phyloP scores from a whole-genome alignment of 1,140 invertebrate genomes.

The Ridgeia piscesae region DNA sequence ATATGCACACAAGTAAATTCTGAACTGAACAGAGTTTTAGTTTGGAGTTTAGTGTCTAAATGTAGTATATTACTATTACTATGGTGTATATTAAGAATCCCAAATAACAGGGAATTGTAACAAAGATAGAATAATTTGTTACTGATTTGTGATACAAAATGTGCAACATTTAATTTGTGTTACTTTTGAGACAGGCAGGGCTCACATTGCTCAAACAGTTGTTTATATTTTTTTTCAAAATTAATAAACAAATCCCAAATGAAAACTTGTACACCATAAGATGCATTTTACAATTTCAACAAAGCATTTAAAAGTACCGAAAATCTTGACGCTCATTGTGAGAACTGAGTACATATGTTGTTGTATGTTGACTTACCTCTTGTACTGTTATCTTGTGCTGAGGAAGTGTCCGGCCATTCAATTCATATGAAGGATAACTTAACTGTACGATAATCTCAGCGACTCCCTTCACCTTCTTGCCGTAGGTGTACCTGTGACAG shows the following conservation, averaged over 20 bases:
- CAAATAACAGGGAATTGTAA: no score
- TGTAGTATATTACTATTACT: no score
- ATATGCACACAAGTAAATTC: no score
- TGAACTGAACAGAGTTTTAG: no score
- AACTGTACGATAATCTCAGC: constrained; percentile 43
- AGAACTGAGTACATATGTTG: background rate
- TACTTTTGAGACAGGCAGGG: background rate
- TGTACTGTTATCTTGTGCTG: background rate
- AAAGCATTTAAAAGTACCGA: no score
- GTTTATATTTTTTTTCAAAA: background rate
- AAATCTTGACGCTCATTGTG: no score
- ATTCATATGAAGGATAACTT: constrained; percentile 34
- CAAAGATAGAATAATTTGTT: no score
- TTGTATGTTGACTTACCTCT: background rate
- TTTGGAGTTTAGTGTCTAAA: no score
- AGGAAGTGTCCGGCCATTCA: background rate
- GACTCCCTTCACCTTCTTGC: constrained; percentile 70
- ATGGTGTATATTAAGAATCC: no score
- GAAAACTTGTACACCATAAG: background rate
- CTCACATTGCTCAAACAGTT: background rate
- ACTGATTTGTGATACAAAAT: no score
- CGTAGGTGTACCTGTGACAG: constrained; percentile 69
- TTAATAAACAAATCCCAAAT: background rate
- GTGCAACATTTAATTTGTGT: no score
- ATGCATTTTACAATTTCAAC: background rate